Conservation (phyloP, 23 tunicate genomes). For the Ciona savignyi region DNA sequence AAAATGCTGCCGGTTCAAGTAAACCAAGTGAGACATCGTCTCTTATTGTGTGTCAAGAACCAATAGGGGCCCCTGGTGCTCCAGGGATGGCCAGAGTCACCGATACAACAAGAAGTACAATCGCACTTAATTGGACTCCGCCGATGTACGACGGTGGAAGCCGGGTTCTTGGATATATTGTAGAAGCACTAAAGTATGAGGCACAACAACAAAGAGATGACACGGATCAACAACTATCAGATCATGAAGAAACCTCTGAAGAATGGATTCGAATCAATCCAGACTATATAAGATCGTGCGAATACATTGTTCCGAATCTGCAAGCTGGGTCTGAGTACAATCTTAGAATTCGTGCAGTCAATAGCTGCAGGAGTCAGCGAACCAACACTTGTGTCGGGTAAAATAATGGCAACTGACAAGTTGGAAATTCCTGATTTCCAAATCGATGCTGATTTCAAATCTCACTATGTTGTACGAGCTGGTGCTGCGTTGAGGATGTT, state of each 20-base stretch:
- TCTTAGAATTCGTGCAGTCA: slow-evolving; percentile 44
- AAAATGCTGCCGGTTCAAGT: too few relatives aligned
- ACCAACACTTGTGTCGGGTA: slow-evolving; percentile 2
- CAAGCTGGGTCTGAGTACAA: slow-evolving; percentile 24
- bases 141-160: too few relatives aligned
- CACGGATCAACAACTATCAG: not conserved
- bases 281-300: slow-evolving; percentile 21
- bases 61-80: too few relatives aligned
- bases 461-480: slow-evolving; percentile 36
- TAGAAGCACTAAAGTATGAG: not conserved
- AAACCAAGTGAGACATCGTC: too few relatives aligned
- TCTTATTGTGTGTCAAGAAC: too few relatives aligned
- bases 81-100: too few relatives aligned
- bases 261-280: slow-evolving; percentile 32
- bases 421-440: slow-evolving; percentile 39
- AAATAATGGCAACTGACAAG: slow-evolving; percentile 28
- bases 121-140: too few relatives aligned
- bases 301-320: slow-evolving; percentile 34
- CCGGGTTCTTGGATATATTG: too few relatives aligned
- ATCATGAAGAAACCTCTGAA: slow-evolving; percentile 15
- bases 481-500: slow-evolving; percentile 13
- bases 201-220: not conserved
- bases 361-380: slow-evolving; percentile 52
- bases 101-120: too few relatives aligned
- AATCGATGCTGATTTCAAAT: slow-evolving; percentile 55